phyloP scores from a whole-genome alignment of 2,113 vertebrate genomes.

The Helogale parvula region DNA sequence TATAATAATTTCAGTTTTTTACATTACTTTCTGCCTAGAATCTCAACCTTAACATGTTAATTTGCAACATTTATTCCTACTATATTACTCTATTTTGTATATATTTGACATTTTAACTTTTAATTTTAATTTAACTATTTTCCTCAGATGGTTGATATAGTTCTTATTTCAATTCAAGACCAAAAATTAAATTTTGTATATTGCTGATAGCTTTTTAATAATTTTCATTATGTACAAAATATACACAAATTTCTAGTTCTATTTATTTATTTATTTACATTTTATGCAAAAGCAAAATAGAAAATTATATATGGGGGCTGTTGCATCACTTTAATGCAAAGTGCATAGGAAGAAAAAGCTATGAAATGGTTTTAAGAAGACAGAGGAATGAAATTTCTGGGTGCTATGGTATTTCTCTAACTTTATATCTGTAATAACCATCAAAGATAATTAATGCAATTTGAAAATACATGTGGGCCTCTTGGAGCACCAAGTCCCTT shows the following conservation, averaged over 20 bases:
- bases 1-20: not conserved
- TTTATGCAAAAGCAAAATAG: not conserved
- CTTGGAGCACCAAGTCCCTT: not conserved
- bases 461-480: not conserved
- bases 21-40: not conserved
- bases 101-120: not conserved
- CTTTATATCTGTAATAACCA: not conserved
- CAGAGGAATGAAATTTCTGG: not conserved
- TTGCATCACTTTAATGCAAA: not conserved
- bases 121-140: not conserved
- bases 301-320: not conserved
- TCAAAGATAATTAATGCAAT: not conserved
- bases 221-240: not conserved
- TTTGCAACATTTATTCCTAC: not conserved
- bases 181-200: conserved; percentile 8
- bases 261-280: not conserved
- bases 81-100: not conserved
- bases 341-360: not conserved
- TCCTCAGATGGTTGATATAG: not conserved
- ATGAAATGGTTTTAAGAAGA: not conserved
- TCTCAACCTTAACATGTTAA: not conserved
- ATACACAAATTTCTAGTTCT: not conserved
- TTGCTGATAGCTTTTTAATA: not conserved
- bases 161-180: conserved; percentile 16
- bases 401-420: not conserved